phyloP scores from a whole-genome alignment of 2,888 invertebrate genomes.

The Acanthosoma haemorrhoidale region DNA sequence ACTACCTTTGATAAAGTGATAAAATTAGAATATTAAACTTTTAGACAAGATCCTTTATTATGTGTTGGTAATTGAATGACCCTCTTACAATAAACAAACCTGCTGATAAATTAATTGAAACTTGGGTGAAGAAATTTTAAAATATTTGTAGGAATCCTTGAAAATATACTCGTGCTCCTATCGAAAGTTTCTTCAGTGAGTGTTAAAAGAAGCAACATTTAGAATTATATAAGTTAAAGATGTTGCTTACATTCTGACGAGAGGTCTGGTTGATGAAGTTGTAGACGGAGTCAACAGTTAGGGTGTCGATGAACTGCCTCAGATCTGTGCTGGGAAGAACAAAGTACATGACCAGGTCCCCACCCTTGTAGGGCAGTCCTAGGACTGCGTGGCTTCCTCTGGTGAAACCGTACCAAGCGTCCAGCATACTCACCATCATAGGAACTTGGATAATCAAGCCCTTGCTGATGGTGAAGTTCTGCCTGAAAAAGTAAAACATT shows the following conservation, averaged over 20 bases:
- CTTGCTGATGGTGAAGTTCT: constrained; percentile 50
- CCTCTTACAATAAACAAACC: too few relatives aligned
- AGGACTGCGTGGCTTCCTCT: constrained; percentile 57
- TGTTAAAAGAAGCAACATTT: constrained; percentile 50
- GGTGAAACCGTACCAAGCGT: constrained; percentile 54
- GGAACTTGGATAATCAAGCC: constrained; percentile 48
- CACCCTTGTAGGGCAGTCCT: constrained; percentile 66
- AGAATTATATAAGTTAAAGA: too few relatives aligned
- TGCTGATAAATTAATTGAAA: too few relatives aligned
- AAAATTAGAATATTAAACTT: too few relatives aligned
- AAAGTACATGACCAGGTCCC: constrained; percentile 57
- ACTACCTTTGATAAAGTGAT: too few relatives aligned
- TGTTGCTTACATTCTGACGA: constrained; percentile 49
- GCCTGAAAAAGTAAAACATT: constrained; percentile 49
- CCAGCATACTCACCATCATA: constrained; percentile 62
- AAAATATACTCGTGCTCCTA: too few relatives aligned
- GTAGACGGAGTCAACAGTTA: constrained; percentile 50
- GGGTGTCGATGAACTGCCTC: constrained; percentile 47
- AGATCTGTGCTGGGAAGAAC: constrained; percentile 55
- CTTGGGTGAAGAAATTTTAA: too few relatives aligned
- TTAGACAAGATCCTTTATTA: too few relatives aligned
- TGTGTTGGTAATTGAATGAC: too few relatives aligned
- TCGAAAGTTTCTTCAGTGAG: too few relatives aligned
- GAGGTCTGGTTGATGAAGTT: constrained; percentile 43
- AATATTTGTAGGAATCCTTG: too few relatives aligned